A percentile compares a stretch with the other conserved stretches of the same genome.
Conservation (phyloP, 2,113 vertebrate genomes). For the Thalassarche chlororhynchos region DNA sequence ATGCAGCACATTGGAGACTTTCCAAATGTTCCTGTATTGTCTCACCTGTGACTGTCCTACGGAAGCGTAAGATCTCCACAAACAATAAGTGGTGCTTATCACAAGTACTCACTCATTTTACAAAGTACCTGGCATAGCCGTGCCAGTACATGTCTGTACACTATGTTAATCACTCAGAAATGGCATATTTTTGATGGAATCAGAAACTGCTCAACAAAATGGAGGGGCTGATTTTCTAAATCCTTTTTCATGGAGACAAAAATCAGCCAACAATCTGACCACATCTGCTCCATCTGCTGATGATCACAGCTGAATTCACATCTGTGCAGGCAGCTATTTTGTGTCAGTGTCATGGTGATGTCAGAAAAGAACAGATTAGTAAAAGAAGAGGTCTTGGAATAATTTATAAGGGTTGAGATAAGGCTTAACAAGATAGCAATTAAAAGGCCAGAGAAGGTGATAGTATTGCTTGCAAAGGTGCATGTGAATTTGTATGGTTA, state of each 20-base stretch:
- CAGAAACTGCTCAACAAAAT: background rate
- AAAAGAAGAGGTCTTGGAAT: background rate
- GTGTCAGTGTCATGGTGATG: background rate
- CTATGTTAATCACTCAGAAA: background rate
- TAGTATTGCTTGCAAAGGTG: background rate
- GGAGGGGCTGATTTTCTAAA: background rate
- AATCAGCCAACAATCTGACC: background rate
- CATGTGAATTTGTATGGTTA: background rate
- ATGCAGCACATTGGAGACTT: background rate
- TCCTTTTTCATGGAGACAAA: background rate
- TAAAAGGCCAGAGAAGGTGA: background rate
- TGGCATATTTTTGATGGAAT: background rate
- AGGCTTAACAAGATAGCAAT: background rate
- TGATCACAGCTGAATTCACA: background rate
- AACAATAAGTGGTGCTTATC: background rate
- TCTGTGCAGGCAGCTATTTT: background rate
- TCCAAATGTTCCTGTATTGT: background rate
- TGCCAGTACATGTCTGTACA: fast-evolving
- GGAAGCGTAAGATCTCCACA: background rate
- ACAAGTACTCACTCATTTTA: background rate
- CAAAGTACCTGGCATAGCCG: background rate
- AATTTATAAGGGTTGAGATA: background rate
- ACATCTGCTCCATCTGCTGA: background rate
- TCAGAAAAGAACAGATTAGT: background rate
- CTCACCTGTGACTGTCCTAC: background rate